A percentile compares a stretch with the other conserved stretches of the same genome.
Evolutionary conservation across 1,140 invertebrate species (phyloP).

Genomic region (Drosophila ananassae): DNA sequence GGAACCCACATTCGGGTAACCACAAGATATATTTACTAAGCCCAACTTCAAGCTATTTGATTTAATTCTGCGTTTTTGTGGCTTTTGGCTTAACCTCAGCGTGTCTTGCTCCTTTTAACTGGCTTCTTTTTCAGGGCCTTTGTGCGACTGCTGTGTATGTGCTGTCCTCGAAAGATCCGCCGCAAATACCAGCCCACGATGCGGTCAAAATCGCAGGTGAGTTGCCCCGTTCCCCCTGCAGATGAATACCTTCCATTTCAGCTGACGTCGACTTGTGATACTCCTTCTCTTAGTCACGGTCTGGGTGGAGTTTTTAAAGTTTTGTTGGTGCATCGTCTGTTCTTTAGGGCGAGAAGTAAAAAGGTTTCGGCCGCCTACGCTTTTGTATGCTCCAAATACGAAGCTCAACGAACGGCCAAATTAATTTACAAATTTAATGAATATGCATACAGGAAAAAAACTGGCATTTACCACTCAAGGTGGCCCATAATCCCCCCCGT

Average conservation of each 20-base stretch:
- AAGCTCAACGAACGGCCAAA: conserved; percentile 75
- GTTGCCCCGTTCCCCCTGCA: conserved; percentile 27
- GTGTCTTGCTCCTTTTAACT: conserved; percentile 54
- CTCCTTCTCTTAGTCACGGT: conserved; percentile 29
- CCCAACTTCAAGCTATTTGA: neutral
- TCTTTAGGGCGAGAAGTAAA: conserved; percentile 9
- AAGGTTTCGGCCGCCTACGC: conserved; percentile 1
- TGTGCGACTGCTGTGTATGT: conserved; percentile 91
- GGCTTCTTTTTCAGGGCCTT: conserved; percentile 89
- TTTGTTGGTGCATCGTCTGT: conserved; percentile 20
- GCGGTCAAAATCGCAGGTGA: conserved; percentile 92
- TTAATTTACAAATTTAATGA: conserved; percentile 78
- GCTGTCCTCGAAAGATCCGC: conserved; percentile 90
- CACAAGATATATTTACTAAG: neutral
- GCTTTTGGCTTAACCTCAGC: conserved; percentile 2
- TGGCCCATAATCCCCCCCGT: neutral
- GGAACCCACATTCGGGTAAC: neutral
- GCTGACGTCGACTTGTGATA: conserved; percentile 17
- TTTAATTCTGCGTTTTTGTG: conserved; percentile 20
- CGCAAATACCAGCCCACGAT: conserved; percentile 91
- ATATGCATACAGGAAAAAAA: conserved; percentile 38
- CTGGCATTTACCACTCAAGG: conserved; percentile 32
- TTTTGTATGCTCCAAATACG: conserved; percentile 67
- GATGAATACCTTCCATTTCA: conserved; percentile 3
- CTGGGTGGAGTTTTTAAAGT: neutral